phyloP scores from a whole-genome alignment of 2,888 invertebrate species.

The Caenorhabditis angaria region DNA sequence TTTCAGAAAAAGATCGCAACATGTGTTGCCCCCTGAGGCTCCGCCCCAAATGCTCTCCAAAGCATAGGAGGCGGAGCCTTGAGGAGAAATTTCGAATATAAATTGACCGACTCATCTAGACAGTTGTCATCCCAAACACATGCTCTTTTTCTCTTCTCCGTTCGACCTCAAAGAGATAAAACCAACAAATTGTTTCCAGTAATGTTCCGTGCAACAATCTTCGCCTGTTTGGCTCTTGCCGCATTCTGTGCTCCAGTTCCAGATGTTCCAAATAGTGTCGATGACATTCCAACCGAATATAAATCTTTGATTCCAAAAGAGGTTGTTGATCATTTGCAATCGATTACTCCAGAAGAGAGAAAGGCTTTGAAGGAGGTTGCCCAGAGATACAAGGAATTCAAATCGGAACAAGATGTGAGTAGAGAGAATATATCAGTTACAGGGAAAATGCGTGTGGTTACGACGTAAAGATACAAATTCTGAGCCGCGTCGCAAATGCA shows the following conservation, averaged over 20 bases:
- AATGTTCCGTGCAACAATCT: slow-evolving; percentile 46
- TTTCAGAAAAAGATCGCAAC: slow-evolving; percentile 20
- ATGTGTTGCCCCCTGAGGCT: slow-evolving; percentile 11
- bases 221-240: slow-evolving; percentile 48
- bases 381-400: slow-evolving; percentile 52
- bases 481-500: too few species aligned
- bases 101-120: slow-evolving; percentile 1
- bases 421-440: too few species aligned
- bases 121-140: not conserved
- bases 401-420: slow-evolving; percentile 50
- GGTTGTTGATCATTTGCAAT: slow-evolving; percentile 66
- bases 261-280: slow-evolving; percentile 52
- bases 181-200: slow-evolving; percentile 19
- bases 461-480: too few species aligned
- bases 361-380: slow-evolving; percentile 67
- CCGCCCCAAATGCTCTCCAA: not conserved
- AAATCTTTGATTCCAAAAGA: slow-evolving; percentile 67
- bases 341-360: slow-evolving; percentile 67
- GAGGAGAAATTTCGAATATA: not conserved
- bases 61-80: not conserved
- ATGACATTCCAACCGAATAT: slow-evolving; percentile 66
- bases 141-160: not conserved
- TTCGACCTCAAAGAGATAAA: not conserved
- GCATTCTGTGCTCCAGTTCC: slow-evolving; percentile 57
- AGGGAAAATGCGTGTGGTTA: too few species aligned